Evolutionary conservation across 2,888 invertebrate species (phyloP).

Genomic region (Lithosia quadra): DNA sequence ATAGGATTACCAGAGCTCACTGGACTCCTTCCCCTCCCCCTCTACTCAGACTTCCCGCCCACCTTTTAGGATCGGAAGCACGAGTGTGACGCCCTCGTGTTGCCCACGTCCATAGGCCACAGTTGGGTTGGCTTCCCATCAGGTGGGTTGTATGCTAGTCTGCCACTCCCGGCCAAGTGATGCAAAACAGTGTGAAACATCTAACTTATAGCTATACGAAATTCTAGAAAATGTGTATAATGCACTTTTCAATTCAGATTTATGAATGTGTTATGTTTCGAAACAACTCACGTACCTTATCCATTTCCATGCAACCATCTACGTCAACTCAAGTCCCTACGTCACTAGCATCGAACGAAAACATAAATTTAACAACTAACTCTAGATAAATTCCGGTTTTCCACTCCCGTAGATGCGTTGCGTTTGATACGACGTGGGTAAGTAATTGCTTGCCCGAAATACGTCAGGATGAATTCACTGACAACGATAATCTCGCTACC

Average conservation of each 20-base stretch:
- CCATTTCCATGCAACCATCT: not conserved
- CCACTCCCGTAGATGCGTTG: not conserved
- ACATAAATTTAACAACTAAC: slow-evolving; percentile 6
- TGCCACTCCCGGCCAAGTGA: too few relatives aligned
- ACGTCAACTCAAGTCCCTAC: not conserved
- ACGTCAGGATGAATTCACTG: slow-evolving; percentile 2
- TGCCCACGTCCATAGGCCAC: too few relatives aligned
- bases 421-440: slow-evolving; percentile 4
- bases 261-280: not conserved
- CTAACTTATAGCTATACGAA: too few relatives aligned
- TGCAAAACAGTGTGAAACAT: too few relatives aligned
- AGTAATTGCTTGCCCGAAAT: slow-evolving; percentile 8
- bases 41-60: too few relatives aligned
- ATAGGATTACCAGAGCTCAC: too few relatives aligned
- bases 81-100: too few relatives aligned
- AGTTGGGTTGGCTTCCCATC: too few relatives aligned
- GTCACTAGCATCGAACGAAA: slow-evolving; percentile 4
- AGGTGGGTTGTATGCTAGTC: too few relatives aligned
- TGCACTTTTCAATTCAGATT: not conserved
- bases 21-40: too few relatives aligned
- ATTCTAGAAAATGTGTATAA: not conserved
- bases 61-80: too few relatives aligned
- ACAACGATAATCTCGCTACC: not conserved
- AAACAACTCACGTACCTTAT: not conserved
- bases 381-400: not conserved